A percentile compares a stretch with the other conserved stretches of the same genome.
phyloP scores from a whole-genome alignment of 1,140 invertebrate genomes.

The Drosophila oshimai region DNA sequence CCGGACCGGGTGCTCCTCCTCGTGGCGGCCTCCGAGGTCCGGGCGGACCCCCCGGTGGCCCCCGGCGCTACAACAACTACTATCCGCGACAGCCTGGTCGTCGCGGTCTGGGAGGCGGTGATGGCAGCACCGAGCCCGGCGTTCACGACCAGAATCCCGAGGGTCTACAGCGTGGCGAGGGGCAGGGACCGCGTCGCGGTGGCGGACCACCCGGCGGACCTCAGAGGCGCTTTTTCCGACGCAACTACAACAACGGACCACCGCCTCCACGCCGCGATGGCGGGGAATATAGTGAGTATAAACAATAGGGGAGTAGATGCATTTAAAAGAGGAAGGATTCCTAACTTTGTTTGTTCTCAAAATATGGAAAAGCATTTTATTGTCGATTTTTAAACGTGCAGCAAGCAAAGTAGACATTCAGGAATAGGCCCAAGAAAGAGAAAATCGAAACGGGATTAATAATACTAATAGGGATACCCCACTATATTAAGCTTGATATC shows the following conservation, averaged over 20 bases:
- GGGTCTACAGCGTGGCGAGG: constrained; percentile 76
- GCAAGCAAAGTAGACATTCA: no score
- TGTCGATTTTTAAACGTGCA: no score
- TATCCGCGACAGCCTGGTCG: constrained; percentile 77
- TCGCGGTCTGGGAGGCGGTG: constrained; percentile 82
- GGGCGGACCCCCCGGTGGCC: constrained; percentile 75
- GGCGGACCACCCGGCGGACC: constrained; percentile 83
- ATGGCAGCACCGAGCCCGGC: constrained; percentile 78
- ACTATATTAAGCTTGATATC: no score
- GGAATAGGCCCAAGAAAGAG: no score
- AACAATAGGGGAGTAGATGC: background rate
- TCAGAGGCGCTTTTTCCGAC: constrained; percentile 87
- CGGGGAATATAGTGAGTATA: constrained; percentile 83
- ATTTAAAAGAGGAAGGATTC: no score
- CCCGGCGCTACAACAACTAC: constrained; percentile 72
- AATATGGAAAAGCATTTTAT: no score
- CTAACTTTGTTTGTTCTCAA: no score
- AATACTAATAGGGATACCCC: no score
- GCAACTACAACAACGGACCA: constrained; percentile 85
- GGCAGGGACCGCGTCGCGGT: constrained; percentile 83
- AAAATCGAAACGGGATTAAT: no score
- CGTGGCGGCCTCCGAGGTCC: constrained; percentile 80
- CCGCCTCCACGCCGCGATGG: constrained; percentile 84
- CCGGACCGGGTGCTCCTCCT: constrained; percentile 80
- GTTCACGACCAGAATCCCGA: constrained; percentile 78